Conservation (phyloP, 2,888 invertebrate genomes). For the Eumacrocentrus americanus region DNA sequence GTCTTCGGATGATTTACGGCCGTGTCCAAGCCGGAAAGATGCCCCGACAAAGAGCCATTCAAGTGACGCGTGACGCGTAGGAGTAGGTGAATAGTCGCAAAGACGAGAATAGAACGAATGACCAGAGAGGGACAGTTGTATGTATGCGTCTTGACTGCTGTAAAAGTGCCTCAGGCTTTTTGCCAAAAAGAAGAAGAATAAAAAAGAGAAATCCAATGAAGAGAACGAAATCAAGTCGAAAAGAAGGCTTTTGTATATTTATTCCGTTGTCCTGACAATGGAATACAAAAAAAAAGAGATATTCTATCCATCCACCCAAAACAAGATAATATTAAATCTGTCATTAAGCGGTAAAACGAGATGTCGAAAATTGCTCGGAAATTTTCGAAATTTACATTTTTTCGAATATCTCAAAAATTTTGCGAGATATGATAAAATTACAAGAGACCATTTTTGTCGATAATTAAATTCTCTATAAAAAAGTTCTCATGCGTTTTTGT, state of each 20-base stretch:
- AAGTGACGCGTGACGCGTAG: conserved; percentile 28
- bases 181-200: neutral
- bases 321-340: too few relatives aligned
- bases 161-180: neutral
- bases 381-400: too few relatives aligned
- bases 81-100: conserved; percentile 29
- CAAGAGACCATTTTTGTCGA: too few relatives aligned
- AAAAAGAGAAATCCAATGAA: neutral
- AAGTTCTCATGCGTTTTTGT: too few relatives aligned
- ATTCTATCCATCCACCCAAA: neutral
- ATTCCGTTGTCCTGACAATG: neutral
- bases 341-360: too few relatives aligned
- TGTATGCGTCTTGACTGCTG: neutral
- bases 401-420: neutral
- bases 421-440: neutral
- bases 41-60: conserved; percentile 27
- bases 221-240: neutral
- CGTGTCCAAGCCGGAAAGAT: conserved; percentile 16
- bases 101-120: conserved; percentile 25
- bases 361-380: too few relatives aligned
- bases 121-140: neutral
- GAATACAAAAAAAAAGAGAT: neutral
- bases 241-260: neutral
- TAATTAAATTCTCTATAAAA: too few relatives aligned
- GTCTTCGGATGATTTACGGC: conserved; percentile 26